phyloP scores from a whole-genome alignment of 2,797 vertebrate genomes.

The Ctenopoma multispine region DNA sequence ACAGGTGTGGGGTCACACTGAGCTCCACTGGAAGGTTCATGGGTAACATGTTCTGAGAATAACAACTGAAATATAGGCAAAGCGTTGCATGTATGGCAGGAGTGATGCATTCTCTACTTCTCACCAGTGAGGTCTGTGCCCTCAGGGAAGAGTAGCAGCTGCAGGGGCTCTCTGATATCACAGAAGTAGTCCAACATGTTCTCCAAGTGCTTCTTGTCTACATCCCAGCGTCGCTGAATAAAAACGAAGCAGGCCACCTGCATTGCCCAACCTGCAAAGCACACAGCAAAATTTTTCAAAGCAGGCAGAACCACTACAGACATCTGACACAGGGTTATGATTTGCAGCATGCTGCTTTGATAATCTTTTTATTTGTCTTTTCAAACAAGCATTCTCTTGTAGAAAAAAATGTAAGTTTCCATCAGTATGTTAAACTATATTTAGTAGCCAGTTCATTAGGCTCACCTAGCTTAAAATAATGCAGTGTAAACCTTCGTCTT shows the following conservation, averaged over 20 bases:
- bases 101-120: constrained; percentile 18
- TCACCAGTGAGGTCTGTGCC: constrained; percentile 98
- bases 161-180: constrained; percentile 93
- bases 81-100: constrained; percentile 3
- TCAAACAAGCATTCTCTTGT: not conserved
- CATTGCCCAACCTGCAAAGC: constrained; percentile 95
- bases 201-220: constrained; percentile 92
- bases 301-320: not conserved
- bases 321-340: not conserved
- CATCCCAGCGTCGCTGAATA: constrained; percentile 94
- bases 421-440: not conserved
- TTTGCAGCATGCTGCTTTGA: not conserved
- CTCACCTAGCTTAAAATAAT: not conserved
- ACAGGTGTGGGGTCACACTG: constrained; percentile 36
- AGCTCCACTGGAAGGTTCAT: not conserved
- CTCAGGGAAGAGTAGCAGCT: constrained; percentile 97
- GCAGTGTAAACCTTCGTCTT: no score
- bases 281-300: constrained; percentile 31
- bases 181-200: constrained; percentile 98
- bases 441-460: not conserved
- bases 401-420: not conserved
- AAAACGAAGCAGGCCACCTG: constrained; percentile 97
- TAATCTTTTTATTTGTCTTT: not conserved
- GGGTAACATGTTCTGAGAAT: constrained; percentile 21
- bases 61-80: constrained; percentile 20